Conservation (phyloP, 2,113 vertebrate species). For the Petromus typicus region DNA sequence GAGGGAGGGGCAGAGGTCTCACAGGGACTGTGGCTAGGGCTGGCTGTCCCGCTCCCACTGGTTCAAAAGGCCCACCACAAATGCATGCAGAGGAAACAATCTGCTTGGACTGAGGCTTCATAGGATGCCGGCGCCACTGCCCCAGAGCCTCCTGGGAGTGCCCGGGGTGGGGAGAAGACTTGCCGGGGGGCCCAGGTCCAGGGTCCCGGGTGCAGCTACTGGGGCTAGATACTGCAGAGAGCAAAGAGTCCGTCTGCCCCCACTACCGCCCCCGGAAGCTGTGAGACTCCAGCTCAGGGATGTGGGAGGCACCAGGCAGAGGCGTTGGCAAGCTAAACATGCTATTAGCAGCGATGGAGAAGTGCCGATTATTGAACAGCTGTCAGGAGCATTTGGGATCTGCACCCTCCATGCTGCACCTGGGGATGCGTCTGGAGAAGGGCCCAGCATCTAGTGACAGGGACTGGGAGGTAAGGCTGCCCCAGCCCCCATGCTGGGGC, state of each 20-base stretch:
- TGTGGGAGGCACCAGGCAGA: constrained; percentile 74
- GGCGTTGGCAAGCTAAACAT: constrained; percentile 63
- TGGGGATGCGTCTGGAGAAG: neutral
- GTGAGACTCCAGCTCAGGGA: neutral
- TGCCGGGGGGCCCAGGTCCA: neutral
- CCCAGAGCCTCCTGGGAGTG: neutral
- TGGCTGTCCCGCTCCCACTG: too few species aligned
- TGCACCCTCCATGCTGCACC: neutral
- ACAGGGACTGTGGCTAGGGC: neutral
- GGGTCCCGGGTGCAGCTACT: neutral
- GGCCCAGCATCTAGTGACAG: neutral
- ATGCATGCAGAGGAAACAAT: neutral
- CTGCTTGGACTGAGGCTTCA: neutral
- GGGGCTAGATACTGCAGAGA: neutral
- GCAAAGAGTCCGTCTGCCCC: neutral
- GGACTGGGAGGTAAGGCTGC: neutral
- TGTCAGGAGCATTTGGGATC: constrained; percentile 30
- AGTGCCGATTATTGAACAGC: constrained; percentile 33
- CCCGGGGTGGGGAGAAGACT: neutral
- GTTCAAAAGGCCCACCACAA: neutral
- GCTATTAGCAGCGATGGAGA: constrained; percentile 74
- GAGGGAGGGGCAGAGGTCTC: neutral
- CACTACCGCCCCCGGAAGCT: neutral
- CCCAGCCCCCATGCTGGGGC: neutral
- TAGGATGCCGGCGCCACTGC: neutral